Percentiles rank a stretch among this genome's conserved stretches.
These are phyloP conservation scores for Pipistrellus pygmaeus DNA, from an alignment of 2,797 vertebrate genomes.

Conservation along the genomic window DNA sequence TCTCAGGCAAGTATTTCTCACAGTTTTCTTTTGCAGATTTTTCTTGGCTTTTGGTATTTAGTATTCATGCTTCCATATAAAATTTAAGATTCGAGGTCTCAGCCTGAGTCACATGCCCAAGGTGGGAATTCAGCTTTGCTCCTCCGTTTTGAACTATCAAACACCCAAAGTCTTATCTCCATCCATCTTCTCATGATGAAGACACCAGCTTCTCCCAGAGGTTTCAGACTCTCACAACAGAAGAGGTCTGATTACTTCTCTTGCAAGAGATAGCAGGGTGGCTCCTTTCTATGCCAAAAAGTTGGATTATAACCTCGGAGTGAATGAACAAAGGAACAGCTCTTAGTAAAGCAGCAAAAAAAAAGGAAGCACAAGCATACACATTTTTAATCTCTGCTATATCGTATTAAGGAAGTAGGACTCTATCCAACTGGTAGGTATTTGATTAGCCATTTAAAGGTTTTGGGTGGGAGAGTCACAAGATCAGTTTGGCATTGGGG, in stretches of 20 bases:
- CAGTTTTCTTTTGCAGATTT: not conserved
- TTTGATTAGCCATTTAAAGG: slow-evolving; percentile 60
- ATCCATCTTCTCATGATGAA: not conserved
- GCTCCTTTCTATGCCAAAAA: not conserved
- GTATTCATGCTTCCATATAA: not conserved
- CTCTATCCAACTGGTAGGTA: slow-evolving; percentile 15
- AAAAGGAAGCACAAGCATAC: not conserved
- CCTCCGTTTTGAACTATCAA: not conserved
- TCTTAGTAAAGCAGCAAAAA: slow-evolving; percentile 12
- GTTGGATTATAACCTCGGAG: not conserved
- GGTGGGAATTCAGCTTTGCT: not conserved
- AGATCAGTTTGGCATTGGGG: not conserved
- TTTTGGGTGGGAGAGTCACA: slow-evolving; percentile 56
- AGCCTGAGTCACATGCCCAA: not conserved
- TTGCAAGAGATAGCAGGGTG: not conserved
- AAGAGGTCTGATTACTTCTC: not conserved
- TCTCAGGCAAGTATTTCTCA: not conserved
- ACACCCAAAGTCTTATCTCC: not conserved
- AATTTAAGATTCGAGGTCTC: slow-evolving; percentile 36
- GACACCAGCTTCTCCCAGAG: not conserved
- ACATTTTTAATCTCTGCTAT: slow-evolving; percentile 13
- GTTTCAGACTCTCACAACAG: not conserved
- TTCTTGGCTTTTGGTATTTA: not conserved
- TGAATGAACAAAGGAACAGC: slow-evolving; percentile 26
- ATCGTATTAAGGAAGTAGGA: slow-evolving; percentile 69